Evolutionary conservation across 2,888 invertebrate genomes (phyloP).

Genomic region (Lypha dubia): DNA sequence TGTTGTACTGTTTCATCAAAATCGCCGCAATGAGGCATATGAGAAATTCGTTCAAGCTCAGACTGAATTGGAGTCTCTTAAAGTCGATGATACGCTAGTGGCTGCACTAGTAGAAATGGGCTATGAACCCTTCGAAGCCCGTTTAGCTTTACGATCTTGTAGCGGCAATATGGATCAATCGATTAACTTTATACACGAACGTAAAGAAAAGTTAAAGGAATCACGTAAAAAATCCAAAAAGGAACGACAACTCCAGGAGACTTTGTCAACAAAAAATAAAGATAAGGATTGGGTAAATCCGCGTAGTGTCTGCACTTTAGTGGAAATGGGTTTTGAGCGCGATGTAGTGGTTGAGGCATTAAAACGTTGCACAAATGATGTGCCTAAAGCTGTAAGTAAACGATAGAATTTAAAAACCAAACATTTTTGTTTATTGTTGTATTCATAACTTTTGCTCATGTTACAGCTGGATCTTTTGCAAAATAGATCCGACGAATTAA

Average conservation of each 20-base stretch:
- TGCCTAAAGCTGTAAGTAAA: conserved; percentile 86
- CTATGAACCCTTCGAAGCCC: conserved; percentile 87
- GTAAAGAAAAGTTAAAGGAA: conserved; percentile 84
- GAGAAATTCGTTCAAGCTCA: conserved; percentile 86
- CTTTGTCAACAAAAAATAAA: conserved; percentile 69
- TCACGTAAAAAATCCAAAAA: conserved; percentile 84
- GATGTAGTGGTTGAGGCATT: conserved; percentile 86
- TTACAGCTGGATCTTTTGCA: conserved; percentile 80
- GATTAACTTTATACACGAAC: conserved; percentile 87
- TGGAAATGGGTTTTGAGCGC: conserved; percentile 88
- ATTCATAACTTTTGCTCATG: conserved; percentile 75
- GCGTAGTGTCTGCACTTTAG: conserved; percentile 83
- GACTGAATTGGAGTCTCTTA: conserved; percentile 86
- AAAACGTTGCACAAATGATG: conserved; percentile 87
- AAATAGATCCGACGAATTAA: conserved; percentile 75
- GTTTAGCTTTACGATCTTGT: conserved; percentile 87
- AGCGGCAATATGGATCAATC: conserved; percentile 86
- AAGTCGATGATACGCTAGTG: conserved; percentile 85
- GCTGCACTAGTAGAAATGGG: conserved; percentile 86
- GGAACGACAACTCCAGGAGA: conserved; percentile 83
- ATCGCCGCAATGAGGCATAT: conserved; percentile 87
- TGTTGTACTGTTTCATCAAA: conserved; percentile 90
- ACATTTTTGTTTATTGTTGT: too few relatives aligned
- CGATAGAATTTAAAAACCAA: too few relatives aligned
- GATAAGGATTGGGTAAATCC: conserved; percentile 81